Evolutionary conservation across 2,113 vertebrate species (phyloP).

Genomic region (Girardinichthys multiradiatus): DNA sequence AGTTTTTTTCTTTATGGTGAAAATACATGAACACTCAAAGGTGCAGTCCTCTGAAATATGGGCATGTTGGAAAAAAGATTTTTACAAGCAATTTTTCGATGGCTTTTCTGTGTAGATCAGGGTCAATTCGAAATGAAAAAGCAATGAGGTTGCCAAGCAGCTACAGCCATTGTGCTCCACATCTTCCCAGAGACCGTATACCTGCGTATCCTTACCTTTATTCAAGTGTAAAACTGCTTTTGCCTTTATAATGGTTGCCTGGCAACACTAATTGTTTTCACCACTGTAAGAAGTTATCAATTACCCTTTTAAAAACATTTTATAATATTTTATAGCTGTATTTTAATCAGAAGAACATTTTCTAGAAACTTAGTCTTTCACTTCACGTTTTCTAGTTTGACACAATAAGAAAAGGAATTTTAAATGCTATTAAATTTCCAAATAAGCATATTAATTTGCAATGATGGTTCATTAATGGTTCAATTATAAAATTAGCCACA

Average conservation of each 20-base stretch:
- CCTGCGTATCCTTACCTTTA: not conserved
- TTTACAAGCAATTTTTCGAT: not conserved
- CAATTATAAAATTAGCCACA: too few relatives aligned
- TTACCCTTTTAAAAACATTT: too few relatives aligned
- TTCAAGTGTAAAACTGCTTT: not conserved
- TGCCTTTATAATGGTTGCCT: constrained; percentile 31
- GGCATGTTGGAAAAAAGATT: not conserved
- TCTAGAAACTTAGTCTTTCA: too few relatives aligned
- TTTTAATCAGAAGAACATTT: not conserved
- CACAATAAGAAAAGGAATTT: too few relatives aligned
- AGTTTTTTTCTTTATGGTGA: too few relatives aligned
- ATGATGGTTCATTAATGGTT: too few relatives aligned
- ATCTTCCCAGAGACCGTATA: constrained; percentile 5
- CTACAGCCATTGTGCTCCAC: not conserved
- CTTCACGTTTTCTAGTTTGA: too few relatives aligned
- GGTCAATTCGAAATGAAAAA: not conserved
- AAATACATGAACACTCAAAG: not conserved
- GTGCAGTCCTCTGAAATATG: not conserved
- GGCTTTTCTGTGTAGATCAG: not conserved
- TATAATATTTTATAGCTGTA: not conserved
- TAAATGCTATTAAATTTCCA: too few relatives aligned
- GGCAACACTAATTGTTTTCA: constrained; percentile 33
- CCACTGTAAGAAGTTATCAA: constrained; percentile 13
- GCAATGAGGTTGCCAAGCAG: not conserved
- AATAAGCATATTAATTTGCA: too few relatives aligned